Evolutionary conservation across 2,888 invertebrate species (phyloP), one percentile per base, ranked within the genome.

Genomic region (Drosophila pegasa): DNA sequence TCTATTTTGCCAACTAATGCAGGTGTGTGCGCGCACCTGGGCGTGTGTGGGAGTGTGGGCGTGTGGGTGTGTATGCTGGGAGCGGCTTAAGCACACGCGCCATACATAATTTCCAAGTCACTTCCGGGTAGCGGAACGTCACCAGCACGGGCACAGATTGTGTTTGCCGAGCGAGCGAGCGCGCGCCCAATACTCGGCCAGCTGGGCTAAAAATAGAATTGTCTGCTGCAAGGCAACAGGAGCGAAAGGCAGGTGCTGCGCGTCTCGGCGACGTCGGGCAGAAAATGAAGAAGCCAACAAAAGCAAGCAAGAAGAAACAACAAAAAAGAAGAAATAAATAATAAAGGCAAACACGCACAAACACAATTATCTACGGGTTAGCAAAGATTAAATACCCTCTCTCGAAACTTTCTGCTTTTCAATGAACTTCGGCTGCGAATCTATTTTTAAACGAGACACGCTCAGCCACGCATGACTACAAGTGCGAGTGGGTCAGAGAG

Each of bases 51-150:
- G 20, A 1, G 5, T 20, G 31, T 8, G 18, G 20, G 14, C 2
- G 8, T 20, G 22, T n/a, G 41, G 9, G 41, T 22, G 22, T 14
- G 6, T 3, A 7, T 14, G 8, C 6, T n/a, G 41, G 8, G 14
- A 22, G 25, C 35, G 16, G 48, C 38, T 25, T 31, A 40, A 12
- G 22, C 25, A 27, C 40, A 9, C 16, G 7, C 29, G 20, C 25
- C 14, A 5, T n/a, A 56, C 35, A 82, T 59, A 31, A 61, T 51
- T 64, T 47, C 40, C 80, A 56, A 52, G 61, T 38, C 50, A 55
- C 64, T 71, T 67, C 64, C 71, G 61, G 38, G 22, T 25, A 58
- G 60, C 54, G 40, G 22, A 55, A 62, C 57, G 55, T 63, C 57
- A 61, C 33, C 48, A 47, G 43, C 38, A 52, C 47, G 43, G 14